Base-by-base conservation (phyloP, 2,888 invertebrate genomes). In the Odontomyia ornata region DNA sequence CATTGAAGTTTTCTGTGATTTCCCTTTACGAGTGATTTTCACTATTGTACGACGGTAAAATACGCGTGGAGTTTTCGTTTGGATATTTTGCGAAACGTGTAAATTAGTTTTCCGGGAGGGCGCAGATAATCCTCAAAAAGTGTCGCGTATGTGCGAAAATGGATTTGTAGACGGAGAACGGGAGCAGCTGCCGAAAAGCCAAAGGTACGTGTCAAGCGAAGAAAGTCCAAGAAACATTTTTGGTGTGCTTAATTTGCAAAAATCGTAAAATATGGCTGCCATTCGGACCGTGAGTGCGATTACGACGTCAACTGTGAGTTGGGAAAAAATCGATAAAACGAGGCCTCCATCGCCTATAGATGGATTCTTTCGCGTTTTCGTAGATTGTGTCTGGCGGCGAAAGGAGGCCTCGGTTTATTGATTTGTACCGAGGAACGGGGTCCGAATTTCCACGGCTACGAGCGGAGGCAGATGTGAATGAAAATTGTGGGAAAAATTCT, bases 301-400 rank as follows among this genome's bases (percentile, higher is more conserved):
- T 36, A 3, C 36, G 36, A 36, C 36, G 36, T 5, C 36, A 36
- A 36, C 36, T 36, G 36, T 36, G 7, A 65, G n/a, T 11, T n/a
- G 43, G 60, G 36, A 36, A 73, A 73, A 73, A 73, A 73, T 73
- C 73, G 60, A 73, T 73, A 73, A 73, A 73, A 73, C 60, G 46
- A 57, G 60, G 43, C 13, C 60, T 21, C n/a, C 23, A 25, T 69
- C 21, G n/a, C 25, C 18, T n/a, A n/a, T n/a, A n/a, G 36, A 43
- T 47, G 69, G 25, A 69, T 69, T 69, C 9, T 9, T 36, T 46
- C 15, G 15, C 36, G 5, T 5, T 36, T 15, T 23, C 11, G 23
- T 64, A 28, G 27, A 64, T 28, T 64, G 64, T 64, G 64, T 64
- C 69, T 1, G 46, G 64, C 36, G 36, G 36, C 36, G 13, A 23